Evolutionary conservation across 2,888 invertebrate genomes (phyloP), one percentile per base, ranked within the genome.

Genomic region (Phaedon cochleariae): DNA sequence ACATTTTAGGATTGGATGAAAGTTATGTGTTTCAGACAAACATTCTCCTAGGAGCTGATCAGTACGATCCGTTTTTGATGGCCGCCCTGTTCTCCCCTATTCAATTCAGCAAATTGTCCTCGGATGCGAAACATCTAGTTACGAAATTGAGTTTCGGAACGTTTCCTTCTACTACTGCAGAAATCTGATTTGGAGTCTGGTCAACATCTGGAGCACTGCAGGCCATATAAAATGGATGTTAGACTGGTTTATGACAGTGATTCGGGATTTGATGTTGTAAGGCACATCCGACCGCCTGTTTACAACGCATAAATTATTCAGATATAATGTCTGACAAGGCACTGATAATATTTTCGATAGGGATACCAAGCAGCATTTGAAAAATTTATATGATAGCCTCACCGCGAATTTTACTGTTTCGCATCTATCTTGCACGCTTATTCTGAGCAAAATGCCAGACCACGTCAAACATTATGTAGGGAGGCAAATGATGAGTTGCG

Each of bases 111-210:
- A 6, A 41, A 12, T 41, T 6, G 15, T 41, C 15, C 3, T 15
- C 41, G 6, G 15, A 34, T 34, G 2, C 31, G 10, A 1, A 41
- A 15, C 41, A 12, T 57, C 18, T 49, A 29, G n/a, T 48, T 51
- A 58, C 22, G 46, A 15, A 57, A 65, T 60, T 60, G 52, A 41
- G 57, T 57, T 34, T 29, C 26, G 61, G 29, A 37, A 48, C 48
- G 57, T 58, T 58, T 65, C 53, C 53, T 29, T 15, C 21, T 45
- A 41, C 57, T 49, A 52, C 31, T 15, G 34, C 55, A 48, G 48
- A 31, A 57, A 62, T 59, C 51, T 31, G 57, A 61, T 65, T 29
- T 52, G 51, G 21, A 49, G 51, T 55, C 60, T 18, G 61, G 65
- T 57, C 65, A 65, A 60, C 60, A 65, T 65, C 21, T 5, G 31